These are phyloP conservation scores for Parazoanthus darwini DNA, from an alignment of 92 coral and sea anemone genomes.

Conservation along the genomic window DNA sequence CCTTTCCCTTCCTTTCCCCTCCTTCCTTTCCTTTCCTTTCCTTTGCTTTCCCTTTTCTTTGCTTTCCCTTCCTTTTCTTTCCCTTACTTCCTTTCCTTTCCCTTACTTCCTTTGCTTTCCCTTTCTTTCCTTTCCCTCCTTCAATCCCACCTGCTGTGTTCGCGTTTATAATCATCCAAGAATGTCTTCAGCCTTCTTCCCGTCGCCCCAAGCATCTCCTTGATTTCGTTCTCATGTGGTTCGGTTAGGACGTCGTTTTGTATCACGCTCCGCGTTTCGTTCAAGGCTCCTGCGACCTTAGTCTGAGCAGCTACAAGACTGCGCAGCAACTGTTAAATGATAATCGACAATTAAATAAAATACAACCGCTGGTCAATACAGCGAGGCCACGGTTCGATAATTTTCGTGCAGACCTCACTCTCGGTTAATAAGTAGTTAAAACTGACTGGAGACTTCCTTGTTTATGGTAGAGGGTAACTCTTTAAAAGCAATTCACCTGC, in stretches of 20 bases:
- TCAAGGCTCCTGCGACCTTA: neutral
- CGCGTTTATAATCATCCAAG: conserved; percentile 16
- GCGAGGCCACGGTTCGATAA: too few species aligned
- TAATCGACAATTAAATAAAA: neutral
- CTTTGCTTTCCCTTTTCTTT: too few species aligned
- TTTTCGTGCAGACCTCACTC: too few species aligned
- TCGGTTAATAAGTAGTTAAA: neutral
- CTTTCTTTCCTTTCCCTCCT: too few species aligned
- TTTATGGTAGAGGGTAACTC: neutral
- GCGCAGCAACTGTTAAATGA: conserved; percentile 13
- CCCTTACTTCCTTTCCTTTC: too few species aligned
- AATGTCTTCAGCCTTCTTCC: conserved; percentile 2
- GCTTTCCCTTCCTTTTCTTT: too few species aligned
- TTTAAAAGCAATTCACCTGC: neutral
- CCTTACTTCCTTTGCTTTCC: too few species aligned
- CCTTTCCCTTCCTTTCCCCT: too few species aligned
- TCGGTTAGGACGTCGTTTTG: conserved; percentile 2
- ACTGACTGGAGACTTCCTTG: neutral
- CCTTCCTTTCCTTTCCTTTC: too few species aligned
- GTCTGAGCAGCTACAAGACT: conserved; percentile 1
- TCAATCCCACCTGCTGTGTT: conserved; percentile 24
- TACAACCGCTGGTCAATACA: too few species aligned
- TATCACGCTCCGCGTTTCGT: conserved; percentile 27
- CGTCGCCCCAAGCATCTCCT: neutral
- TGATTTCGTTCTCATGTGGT: conserved; percentile 3